Conservation (phyloP, 2,797 vertebrate genomes). For the Chaetophractus vellerosus region DNA sequence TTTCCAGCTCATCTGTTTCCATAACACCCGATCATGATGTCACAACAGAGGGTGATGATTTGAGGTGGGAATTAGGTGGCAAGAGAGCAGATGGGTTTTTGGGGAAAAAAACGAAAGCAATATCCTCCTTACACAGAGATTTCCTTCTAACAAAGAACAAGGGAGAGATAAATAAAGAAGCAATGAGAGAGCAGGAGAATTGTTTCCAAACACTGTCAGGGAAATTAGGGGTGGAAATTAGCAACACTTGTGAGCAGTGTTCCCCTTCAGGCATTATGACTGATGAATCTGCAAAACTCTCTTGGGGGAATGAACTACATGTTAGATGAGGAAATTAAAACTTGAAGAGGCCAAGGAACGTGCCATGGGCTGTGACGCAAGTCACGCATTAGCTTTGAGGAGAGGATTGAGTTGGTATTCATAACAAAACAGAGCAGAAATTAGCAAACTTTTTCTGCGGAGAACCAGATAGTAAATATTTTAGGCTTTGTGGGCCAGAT, state of each 20-base stretch:
- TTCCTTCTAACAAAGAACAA: constrained; percentile 32
- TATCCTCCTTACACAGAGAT: not conserved
- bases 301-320: not conserved
- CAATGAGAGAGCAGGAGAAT: constrained; percentile 28
- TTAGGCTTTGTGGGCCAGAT: not conserved
- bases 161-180: constrained; percentile 29
- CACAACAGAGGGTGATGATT: constrained; percentile 12
- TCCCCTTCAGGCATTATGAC: not conserved
- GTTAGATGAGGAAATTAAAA: not conserved
- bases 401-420: not conserved
- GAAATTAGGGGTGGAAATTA: constrained; percentile 52
- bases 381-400: not conserved
- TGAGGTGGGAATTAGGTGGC: constrained; percentile 12
- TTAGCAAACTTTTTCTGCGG: not conserved
- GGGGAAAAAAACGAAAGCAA: constrained; percentile 2
- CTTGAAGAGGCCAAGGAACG: not conserved
- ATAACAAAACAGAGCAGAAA: not conserved
- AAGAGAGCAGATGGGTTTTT: constrained; percentile 61
- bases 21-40: constrained; percentile 4
- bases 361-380: not conserved
- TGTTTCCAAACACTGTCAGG: constrained; percentile 13
- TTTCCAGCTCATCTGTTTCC: constrained; percentile 63
- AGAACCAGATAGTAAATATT: not conserved
- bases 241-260: not conserved
- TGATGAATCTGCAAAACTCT: not conserved